These are phyloP conservation scores for Unio pictorum DNA, from an alignment of 2,888 invertebrate species.

Conservation along the genomic window DNA sequence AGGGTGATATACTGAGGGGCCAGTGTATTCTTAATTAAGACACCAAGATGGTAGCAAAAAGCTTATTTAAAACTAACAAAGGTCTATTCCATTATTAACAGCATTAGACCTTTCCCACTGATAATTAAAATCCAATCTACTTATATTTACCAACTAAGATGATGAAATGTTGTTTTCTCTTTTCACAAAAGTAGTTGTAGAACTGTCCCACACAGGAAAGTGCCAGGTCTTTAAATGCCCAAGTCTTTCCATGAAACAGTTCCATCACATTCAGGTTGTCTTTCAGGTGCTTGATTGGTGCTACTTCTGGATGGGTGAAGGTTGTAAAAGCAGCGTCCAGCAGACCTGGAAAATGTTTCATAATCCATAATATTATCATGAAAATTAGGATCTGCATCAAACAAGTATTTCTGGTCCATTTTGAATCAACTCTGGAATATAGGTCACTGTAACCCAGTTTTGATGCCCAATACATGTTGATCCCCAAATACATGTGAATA, in stretches of 20 bases:
- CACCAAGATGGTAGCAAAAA: too few species aligned
- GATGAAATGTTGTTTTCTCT: conserved; percentile 63
- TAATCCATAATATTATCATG: too few species aligned
- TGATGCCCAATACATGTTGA: too few species aligned
- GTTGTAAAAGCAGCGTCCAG: conserved; percentile 55
- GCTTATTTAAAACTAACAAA: too few species aligned
- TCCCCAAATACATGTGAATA: too few species aligned
- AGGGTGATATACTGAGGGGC: too few species aligned
- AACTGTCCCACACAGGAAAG: conserved; percentile 71
- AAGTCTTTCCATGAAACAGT: conserved; percentile 73
- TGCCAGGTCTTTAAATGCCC: conserved; percentile 74
- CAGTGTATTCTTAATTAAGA: too few species aligned
- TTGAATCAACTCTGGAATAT: too few species aligned
- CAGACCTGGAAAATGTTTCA: conserved; percentile 40
- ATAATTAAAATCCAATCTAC: not conserved
- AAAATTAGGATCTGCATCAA: too few species aligned
- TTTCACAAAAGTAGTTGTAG: conserved; percentile 69
- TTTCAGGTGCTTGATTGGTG: conserved; percentile 55
- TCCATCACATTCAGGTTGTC: conserved; percentile 71
- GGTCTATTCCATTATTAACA: too few species aligned
- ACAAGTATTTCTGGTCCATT: too few species aligned
- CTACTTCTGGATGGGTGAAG: conserved; percentile 59
- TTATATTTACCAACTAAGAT: conserved; percentile 64
- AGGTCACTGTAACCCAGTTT: too few species aligned
- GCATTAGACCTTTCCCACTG: not conserved